These are phyloP conservation scores for Herminia tarsipennalis DNA, from an alignment of 2,888 invertebrate species.

Conservation along the genomic window DNA sequence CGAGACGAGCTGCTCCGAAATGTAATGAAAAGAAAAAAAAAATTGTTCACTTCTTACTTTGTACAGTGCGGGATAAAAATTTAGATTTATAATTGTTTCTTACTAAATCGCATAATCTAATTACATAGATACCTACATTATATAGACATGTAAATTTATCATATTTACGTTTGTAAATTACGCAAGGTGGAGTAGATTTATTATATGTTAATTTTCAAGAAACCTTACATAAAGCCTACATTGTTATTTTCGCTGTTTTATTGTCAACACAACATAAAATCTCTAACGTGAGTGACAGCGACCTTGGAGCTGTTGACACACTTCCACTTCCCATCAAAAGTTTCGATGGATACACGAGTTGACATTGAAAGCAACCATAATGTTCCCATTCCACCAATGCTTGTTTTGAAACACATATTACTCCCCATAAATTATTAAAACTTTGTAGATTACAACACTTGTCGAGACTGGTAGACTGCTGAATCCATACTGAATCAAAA, in stretches of 20 bases:
- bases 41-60: too few relatives aligned
- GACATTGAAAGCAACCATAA: constrained; percentile 3
- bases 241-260: background rate
- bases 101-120: too few relatives aligned
- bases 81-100: too few relatives aligned
- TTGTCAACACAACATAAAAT: constrained; percentile 1
- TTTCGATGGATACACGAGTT: constrained; percentile 9
- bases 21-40: too few relatives aligned
- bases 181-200: too few relatives aligned
- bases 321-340: background rate
- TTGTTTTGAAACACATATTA: background rate
- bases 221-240: background rate
- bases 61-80: too few relatives aligned
- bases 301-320: constrained; percentile 4
- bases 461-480: background rate
- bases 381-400: background rate
- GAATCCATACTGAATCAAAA: too few relatives aligned
- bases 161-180: too few relatives aligned
- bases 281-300: background rate
- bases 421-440: background rate
- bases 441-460: background rate
- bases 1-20: too few relatives aligned
- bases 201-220: background rate
- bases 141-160: too few relatives aligned
- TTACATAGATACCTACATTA: too few relatives aligned